Conservation (phyloP, 2,888 invertebrate genomes). For the Ptilodon capucinus region DNA sequence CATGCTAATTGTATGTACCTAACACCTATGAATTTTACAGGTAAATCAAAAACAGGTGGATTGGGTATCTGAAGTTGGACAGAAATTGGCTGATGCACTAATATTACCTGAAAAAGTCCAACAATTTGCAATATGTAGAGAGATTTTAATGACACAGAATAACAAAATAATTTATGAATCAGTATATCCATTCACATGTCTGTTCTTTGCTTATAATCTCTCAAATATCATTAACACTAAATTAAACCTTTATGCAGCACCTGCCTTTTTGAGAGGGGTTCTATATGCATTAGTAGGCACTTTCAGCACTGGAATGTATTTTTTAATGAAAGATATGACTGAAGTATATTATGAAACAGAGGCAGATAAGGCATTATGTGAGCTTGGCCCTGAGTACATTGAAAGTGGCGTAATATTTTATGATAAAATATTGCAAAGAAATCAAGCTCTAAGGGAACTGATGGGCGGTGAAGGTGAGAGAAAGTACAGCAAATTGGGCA, state of each 20-base stretch:
- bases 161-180: constrained; percentile 83
- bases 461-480: constrained; percentile 84
- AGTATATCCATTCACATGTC: constrained; percentile 69
- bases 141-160: constrained; percentile 85
- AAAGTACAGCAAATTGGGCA: constrained; percentile 85
- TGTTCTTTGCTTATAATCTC: constrained; percentile 78
- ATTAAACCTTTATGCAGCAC: constrained; percentile 80
- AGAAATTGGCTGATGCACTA: constrained; percentile 85
- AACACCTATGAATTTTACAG: constrained; percentile 48
- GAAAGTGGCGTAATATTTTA: constrained; percentile 91
- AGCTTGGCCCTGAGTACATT: constrained; percentile 83
- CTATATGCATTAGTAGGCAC: constrained; percentile 81
- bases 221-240: constrained; percentile 77
- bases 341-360: constrained; percentile 84
- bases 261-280: constrained; percentile 62
- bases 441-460: constrained; percentile 86
- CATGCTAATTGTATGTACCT: no score
- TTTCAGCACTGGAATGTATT: constrained; percentile 84
- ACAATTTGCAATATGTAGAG: constrained; percentile 90
- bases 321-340: constrained; percentile 85
- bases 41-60: constrained; percentile 84
- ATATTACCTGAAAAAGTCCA: constrained; percentile 90
- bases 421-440: constrained; percentile 86
- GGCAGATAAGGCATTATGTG: constrained; percentile 84
- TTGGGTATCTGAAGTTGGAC: constrained; percentile 85